phyloP scores from a whole-genome alignment of 2,888 invertebrate genomes.

The Drosophila meridiana region DNA sequence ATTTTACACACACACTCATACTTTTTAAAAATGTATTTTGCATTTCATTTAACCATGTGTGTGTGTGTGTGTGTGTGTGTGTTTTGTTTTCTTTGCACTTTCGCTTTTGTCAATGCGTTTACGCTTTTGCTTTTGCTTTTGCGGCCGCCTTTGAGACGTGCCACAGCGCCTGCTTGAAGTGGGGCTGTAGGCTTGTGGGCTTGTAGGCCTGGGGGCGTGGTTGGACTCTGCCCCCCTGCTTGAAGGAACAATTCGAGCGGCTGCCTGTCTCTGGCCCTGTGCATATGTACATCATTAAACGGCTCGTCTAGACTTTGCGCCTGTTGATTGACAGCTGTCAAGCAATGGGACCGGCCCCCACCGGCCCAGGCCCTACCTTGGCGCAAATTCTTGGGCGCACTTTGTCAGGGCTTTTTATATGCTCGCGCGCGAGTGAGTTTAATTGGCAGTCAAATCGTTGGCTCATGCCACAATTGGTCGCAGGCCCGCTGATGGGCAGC shows the following conservation, averaged over 20 bases:
- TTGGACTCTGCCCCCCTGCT: not conserved
- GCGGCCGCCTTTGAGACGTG: slow-evolving; percentile 35
- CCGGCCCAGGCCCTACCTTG: not conserved
- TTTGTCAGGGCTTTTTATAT: slow-evolving; percentile 59
- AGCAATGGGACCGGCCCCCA: not conserved
- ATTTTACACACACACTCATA: slow-evolving; percentile 27
- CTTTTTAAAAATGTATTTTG: slow-evolving; percentile 50
- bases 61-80: slow-evolving; percentile 25
- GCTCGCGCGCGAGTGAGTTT: slow-evolving; percentile 48
- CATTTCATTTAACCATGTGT: slow-evolving; percentile 54
- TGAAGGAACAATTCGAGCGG: not conserved
- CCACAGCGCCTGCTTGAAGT: slow-evolving; percentile 1
- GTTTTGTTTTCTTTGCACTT: slow-evolving; percentile 50
- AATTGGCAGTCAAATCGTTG: slow-evolving; percentile 61
- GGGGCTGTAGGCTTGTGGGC: not conserved
- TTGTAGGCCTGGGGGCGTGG: not conserved
- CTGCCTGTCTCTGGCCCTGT: slow-evolving; percentile 6
- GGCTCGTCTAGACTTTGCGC: slow-evolving; percentile 62
- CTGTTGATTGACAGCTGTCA: slow-evolving; percentile 63
- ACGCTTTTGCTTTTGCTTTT: slow-evolving; percentile 23
- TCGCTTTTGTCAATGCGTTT: slow-evolving; percentile 59
- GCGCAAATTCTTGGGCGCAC: slow-evolving; percentile 33
- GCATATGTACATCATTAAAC: slow-evolving; percentile 68
- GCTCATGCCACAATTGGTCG: slow-evolving; percentile 38
- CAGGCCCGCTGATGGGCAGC: slow-evolving; percentile 32